A percentile compares a stretch with the other conserved stretches of the same genome.
Conservation (phyloP, 2,113 vertebrate species). For the Poecile atricapillus region DNA sequence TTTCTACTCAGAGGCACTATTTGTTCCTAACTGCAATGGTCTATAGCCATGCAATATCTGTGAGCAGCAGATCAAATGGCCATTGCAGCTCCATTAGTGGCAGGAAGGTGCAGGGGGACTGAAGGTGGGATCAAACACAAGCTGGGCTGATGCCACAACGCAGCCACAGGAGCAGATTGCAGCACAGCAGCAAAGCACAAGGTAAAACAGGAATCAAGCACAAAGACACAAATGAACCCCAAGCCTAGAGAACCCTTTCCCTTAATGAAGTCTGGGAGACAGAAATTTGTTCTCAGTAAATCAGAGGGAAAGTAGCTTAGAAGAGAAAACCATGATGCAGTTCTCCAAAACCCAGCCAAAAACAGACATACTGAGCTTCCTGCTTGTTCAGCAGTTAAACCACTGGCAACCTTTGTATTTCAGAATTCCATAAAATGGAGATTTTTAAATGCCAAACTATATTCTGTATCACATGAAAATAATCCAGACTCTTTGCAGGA, state of each 20-base stretch:
- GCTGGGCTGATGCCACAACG: rapidly evolving
- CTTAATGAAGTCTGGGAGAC: background rate
- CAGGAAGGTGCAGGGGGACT: background rate
- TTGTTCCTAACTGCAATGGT: background rate
- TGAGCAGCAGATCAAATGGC: background rate
- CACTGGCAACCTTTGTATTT: background rate
- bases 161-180: background rate
- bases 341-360: background rate
- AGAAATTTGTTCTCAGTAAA: background rate
- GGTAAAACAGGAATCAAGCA: background rate
- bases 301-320: background rate
- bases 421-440: background rate
- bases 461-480: background rate
- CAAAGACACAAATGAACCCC: background rate
- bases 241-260: background rate
- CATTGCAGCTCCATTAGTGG: rapidly evolving
- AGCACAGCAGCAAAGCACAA: background rate
- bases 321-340: background rate
- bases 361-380: background rate
- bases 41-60: background rate
- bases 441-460: background rate
- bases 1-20: background rate
- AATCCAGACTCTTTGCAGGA: background rate
- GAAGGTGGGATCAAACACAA: background rate
- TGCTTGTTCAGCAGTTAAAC: background rate